Conservation (phyloP, 2,888 invertebrate genomes). For the Acrobasis consociella region DNA sequence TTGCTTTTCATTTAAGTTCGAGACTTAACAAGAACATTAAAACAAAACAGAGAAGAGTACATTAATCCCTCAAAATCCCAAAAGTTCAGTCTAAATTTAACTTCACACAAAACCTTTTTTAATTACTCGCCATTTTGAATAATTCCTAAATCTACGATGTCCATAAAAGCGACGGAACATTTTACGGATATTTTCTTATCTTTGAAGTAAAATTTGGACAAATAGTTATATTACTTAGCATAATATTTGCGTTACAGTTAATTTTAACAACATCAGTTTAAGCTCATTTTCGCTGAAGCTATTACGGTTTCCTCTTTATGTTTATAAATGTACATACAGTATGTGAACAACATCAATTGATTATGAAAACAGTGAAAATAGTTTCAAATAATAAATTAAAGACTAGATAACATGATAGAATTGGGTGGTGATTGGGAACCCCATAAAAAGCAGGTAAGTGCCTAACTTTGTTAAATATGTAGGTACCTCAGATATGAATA, state of each 20-base stretch:
- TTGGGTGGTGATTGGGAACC: no score
- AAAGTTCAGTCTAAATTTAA: background rate
- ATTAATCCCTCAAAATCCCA: background rate
- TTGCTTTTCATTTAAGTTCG: no score
- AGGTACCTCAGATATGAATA: no score
- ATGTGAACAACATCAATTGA: no score
- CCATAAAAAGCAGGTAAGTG: no score
- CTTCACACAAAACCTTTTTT: background rate
- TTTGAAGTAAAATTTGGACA: background rate
- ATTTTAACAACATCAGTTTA: background rate
- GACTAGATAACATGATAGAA: no score
- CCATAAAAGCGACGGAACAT: background rate
- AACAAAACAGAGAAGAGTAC: background rate
- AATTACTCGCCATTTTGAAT: background rate
- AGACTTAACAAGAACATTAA: background rate
- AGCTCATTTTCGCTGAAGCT: background rate
- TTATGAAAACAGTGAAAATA: no score
- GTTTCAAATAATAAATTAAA: no score
- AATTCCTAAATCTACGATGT: background rate
- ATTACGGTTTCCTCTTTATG: background rate
- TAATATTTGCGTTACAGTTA: background rate
- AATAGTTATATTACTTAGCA: background rate
- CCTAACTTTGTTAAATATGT: no score
- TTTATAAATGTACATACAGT: no score
- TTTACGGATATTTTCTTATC: background rate